Base-by-base conservation (phyloP, 1,140 invertebrate genomes). In the Triops longicaudatus region DNA sequence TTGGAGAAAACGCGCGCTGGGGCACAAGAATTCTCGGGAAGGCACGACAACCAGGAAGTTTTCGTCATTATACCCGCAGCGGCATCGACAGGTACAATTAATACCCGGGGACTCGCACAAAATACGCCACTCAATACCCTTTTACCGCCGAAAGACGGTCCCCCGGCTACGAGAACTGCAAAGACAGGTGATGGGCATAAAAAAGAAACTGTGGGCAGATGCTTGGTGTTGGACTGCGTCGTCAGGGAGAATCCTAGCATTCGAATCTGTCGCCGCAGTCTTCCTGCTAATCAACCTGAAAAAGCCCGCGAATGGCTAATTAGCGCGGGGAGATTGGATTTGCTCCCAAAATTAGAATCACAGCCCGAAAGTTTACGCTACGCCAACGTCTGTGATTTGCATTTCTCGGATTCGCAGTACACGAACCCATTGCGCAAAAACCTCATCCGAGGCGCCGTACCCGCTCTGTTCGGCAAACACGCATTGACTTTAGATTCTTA, bases 221-320 rank as follows among this genome's bases (percentile, higher is more conserved):
- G 50, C 50, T 63, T 63, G 14, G 50, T 14, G 10, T 63, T 63
- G 50, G 50, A 63, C 22, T 63, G 50, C 22, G 22, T 63, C 50
- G 50, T 63, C 0, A 63, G 50, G n/a, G 17, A 63, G 10, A 63
- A 63, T 63, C 50, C 50, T 5, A 17, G 50, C 22, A 6, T 17
- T 17, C 50, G 50, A 10, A 63, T 63, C 50, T 17, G 50, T 17
- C 50, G 50, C 50, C 50, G 50, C 4, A 63, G 17, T 14, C 22
- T 63, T 1, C 50, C 50, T 6, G 14, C 17, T 63, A 63, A 63
- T 63, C 50, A 63, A 63, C 10, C 50, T 14, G 17, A 9, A 6
- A 63, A 63, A 63, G 50, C 50, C 17, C 50, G 50, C 14, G 50
- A 63, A 63, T 63, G 50, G 50, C 50, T 63, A 17, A 63, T 63